Evolutionary conservation across 2,888 invertebrate genomes (phyloP).

Genomic region (Anticlea derivata): DNA sequence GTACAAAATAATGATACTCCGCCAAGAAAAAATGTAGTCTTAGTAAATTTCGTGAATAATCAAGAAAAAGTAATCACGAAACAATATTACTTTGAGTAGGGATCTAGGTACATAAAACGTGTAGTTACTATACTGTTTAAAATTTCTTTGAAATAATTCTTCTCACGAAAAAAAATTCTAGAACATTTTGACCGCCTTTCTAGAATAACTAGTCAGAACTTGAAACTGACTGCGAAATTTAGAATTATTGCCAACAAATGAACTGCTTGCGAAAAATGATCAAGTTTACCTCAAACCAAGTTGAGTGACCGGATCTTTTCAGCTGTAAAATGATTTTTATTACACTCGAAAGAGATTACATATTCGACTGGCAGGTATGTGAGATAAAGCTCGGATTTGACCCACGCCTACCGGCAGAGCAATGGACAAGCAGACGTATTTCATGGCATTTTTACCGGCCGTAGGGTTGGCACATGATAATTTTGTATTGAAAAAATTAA

Average conservation of each 20-base stretch:
- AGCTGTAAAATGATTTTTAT: conserved; percentile 49
- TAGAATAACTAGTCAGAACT: too few relatives aligned
- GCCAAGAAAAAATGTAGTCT: too few relatives aligned
- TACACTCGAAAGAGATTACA: conserved; percentile 48
- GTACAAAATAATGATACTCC: conserved; percentile 3
- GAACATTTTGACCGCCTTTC: too few relatives aligned
- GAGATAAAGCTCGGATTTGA: conserved; percentile 64
- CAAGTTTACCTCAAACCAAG: conserved; percentile 32
- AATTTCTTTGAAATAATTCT: too few relatives aligned
- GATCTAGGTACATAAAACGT: too few relatives aligned
- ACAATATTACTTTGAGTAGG: too few relatives aligned
- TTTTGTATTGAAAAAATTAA: neutral
- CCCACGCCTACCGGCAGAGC: conserved; percentile 76
- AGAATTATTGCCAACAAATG: neutral
- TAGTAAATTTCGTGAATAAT: too few relatives aligned
- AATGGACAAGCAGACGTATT: conserved; percentile 76
- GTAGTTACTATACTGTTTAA: too few relatives aligned
- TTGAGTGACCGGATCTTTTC: conserved; percentile 57
- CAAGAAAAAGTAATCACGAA: too few relatives aligned
- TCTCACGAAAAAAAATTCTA: too few relatives aligned
- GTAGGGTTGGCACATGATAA: conserved; percentile 11
- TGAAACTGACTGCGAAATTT: neutral
- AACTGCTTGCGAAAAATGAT: neutral
- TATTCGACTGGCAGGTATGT: conserved; percentile 52
- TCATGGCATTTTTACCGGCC: conserved; percentile 61